Evolutionary conservation across 2,888 invertebrate species (phyloP), one percentile per base, ranked within the genome.

Genomic region (Dolichomitus sp.): DNA sequence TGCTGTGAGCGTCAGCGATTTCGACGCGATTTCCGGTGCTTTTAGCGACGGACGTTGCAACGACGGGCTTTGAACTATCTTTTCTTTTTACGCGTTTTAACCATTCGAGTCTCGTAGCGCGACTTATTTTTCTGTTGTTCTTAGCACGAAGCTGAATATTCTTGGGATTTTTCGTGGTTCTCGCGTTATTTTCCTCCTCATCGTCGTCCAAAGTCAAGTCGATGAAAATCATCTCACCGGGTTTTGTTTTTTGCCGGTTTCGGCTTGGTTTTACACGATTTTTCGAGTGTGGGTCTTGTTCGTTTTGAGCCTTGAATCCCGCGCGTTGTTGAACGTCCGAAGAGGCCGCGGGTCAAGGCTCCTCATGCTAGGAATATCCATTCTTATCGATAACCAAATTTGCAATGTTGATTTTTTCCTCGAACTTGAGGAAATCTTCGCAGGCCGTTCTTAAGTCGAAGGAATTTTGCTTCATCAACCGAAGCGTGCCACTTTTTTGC

Each of bases 391-490:
- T 63, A 9, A 19, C 50, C 19, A 72, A n/a, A 17, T 30, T 50
- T 14, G 30, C 30, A 11, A 40, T 19, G 40, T 69, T 73, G 0
- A 85, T 82, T 23, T 81, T 80, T 0, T 88, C 87, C 80, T 92
- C 90, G 57, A 88, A 86, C 42, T 72, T 17, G 12, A 91, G 50
- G 70, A 91, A 92, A 61, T 88, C 85, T 7, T 87, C 86, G 69
- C 90, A 89, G 1, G 87, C 87, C 82, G 84, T 84, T 68, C 84
- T 78, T 14, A 90, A 61, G 77, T 93, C 89, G 69, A 92, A 90
- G 3, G 86, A 87, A 80, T 89, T 86, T 61, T 89, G 85, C 65
- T 90, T 88, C 84, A 93, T 81, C 14, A 92, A 84, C 87, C 91
- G 91, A 40, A 85, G 66, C 1, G 92, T 92, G 73, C 86, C 86